Percentiles rank a stretch among this genome's conserved stretches.
These are phyloP conservation scores for Amorpha juglandis DNA, from an alignment of 2,888 invertebrate species.

Conservation along the genomic window DNA sequence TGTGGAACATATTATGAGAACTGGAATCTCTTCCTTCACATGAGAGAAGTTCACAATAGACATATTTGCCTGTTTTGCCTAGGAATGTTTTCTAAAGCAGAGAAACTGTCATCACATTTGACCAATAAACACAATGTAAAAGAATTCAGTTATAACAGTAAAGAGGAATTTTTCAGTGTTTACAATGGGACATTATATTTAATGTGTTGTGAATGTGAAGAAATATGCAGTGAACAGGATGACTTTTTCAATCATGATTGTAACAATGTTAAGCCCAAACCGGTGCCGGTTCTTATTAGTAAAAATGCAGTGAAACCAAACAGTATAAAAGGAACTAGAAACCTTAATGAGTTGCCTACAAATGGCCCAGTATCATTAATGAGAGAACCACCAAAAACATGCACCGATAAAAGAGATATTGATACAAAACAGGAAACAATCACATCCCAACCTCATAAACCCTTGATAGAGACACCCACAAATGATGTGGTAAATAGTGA, in stretches of 20 bases:
- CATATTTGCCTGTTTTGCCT: constrained; percentile 93
- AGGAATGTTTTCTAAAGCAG: constrained; percentile 92
- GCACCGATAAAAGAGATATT: constrained; percentile 63
- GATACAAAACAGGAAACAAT: constrained; percentile 58
- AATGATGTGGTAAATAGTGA: constrained; percentile 60
- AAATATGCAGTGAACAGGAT: constrained; percentile 90
- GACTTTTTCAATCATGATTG: constrained; percentile 91
- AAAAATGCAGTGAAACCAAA: constrained; percentile 71
- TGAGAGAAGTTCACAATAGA: constrained; percentile 91
- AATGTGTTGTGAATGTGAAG: constrained; percentile 92
- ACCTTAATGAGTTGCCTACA: constrained; percentile 53
- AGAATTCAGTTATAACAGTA: constrained; percentile 87
- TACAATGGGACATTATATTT: constrained; percentile 89
- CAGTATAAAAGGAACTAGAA: constrained; percentile 61
- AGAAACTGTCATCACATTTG: constrained; percentile 91
- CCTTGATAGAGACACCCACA: constrained; percentile 45
- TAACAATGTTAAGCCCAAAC: constrained; percentile 77
- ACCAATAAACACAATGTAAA: constrained; percentile 90
- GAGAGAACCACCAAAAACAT: constrained; percentile 55
- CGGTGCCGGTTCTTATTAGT: constrained; percentile 78
- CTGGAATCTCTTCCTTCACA: constrained; percentile 93
- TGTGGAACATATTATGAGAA: constrained; percentile 94
- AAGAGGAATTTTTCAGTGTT: constrained; percentile 87
- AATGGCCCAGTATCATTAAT: constrained; percentile 60
- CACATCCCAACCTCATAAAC: constrained; percentile 53